Conservation (phyloP, 2,113 vertebrate species). For the Dolichotis patagonum region DNA sequence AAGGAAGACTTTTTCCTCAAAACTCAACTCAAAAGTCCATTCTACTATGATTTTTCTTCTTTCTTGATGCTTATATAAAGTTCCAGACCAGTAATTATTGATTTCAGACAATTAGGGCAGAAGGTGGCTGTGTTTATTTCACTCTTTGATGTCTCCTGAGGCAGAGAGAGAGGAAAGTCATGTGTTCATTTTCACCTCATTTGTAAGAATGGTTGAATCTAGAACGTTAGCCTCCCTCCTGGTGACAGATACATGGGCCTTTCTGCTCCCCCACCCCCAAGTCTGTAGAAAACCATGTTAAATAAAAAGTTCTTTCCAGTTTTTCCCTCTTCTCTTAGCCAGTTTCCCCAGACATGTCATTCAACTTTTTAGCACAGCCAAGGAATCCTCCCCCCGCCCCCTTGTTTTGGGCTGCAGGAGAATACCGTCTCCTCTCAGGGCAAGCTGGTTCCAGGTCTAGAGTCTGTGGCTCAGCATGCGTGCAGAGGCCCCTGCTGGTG, state of each 20-base stretch:
- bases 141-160: background rate
- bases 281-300: background rate
- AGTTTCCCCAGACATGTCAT: slow-evolving; percentile 23
- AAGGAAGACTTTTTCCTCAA: background rate
- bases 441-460: background rate
- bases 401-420: background rate
- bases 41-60: slow-evolving; percentile 38
- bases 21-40: background rate
- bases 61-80: slow-evolving; percentile 29
- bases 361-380: background rate
- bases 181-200: slow-evolving; percentile 49
- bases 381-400: background rate
- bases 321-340: background rate
- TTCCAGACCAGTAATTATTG: slow-evolving; percentile 51
- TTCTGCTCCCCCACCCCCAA: background rate
- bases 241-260: background rate
- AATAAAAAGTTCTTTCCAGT: background rate
- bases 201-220: background rate
- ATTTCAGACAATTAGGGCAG: slow-evolving; percentile 40
- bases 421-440: background rate
- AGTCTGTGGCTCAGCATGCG: background rate
- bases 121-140: slow-evolving; percentile 54
- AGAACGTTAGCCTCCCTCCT: background rate
- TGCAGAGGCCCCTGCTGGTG: background rate
- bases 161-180: no score